Evolutionary conservation across 35 echinoderm and acorn worm species (phyloP), one percentile per base, ranked within the genome.

Genomic region (Eucidaris tribuloides): DNA sequence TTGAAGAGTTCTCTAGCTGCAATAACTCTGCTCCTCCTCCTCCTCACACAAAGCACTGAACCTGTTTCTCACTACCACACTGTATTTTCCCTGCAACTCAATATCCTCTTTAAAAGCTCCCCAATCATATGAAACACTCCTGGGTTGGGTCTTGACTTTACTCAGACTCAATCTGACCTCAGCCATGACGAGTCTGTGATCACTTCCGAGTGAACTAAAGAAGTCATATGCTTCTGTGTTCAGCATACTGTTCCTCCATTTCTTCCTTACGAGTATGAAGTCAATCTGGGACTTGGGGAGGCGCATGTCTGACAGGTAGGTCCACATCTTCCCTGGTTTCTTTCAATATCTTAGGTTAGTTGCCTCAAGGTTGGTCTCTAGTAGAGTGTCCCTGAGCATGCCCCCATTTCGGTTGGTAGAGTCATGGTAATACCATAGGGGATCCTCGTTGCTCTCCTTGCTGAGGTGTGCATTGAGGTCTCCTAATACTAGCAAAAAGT

Each of bases 251-350:
- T 84, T 71, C 46, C 62, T 70, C 62, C 82, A 84, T 28, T 84
- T 84, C 50, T 27, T 84, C 19, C 64, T 66, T 27, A 42, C 61
- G 5, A 84, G 42, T 33, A 84, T 84, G 62, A 65, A 84, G 34
- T 84, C 82, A 28, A 71, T 46, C 46, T 84, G 82, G 43, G 82
- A 63, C 23, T 63, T 63, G 59, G 23, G 5, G 5, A 63, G 59
- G 28, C 28, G 59, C 59, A 63, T 63, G 6, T 63, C 59, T 14
- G 59, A 63, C 7, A 63, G 6, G 59, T 63, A 63, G 59, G 59
- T 63, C 59, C 59, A 63, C 23, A 63, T 63, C 59, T 63, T 63
- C 59, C 59, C 59, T 63, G 27, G 59, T 63, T 63, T 63, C 59
- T 63, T 63, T 27, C 59, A 14, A 27, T 9, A 63, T 24, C 59